Percentiles rank a stretch among this genome's conserved stretches.
phyloP scores from a whole-genome alignment of 2,888 invertebrate genomes.

The Glomeris marginata region DNA sequence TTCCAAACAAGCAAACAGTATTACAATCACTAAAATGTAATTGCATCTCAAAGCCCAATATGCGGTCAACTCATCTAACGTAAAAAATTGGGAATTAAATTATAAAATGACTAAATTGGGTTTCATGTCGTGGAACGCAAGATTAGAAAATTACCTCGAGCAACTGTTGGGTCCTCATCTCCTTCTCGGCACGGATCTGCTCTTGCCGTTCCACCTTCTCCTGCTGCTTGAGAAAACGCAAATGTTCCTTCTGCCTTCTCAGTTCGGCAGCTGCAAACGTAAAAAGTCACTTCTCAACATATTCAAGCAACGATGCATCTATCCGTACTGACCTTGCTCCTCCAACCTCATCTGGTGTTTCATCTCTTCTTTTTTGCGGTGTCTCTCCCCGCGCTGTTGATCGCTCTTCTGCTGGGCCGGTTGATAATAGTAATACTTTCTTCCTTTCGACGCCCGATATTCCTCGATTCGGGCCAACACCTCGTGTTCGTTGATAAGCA shows the following conservation, averaged over 20 bases:
- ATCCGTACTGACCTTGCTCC: conserved; percentile 24
- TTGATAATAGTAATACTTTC: conserved; percentile 14
- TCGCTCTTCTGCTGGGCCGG: neutral
- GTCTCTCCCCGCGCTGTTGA: neutral
- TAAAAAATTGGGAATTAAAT: too few species aligned
- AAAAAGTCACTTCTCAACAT: conserved; percentile 1
- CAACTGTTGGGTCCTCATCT: conserved; percentile 66
- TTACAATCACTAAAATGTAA: too few species aligned
- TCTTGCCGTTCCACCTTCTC: conserved; percentile 72
- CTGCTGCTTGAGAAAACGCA: conserved; percentile 48
- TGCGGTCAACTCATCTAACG: too few species aligned
- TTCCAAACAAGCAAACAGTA: too few species aligned
- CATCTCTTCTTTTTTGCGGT: conserved; percentile 22
- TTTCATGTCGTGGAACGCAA: too few species aligned
- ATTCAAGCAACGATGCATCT: neutral
- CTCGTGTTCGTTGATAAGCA: conserved; percentile 24
- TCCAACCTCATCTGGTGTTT: conserved; percentile 27
- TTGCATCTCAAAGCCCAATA: too few species aligned
- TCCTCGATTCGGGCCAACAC: conserved; percentile 20
- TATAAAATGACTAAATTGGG: too few species aligned
- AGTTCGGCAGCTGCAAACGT: conserved; percentile 24
- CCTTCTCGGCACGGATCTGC: conserved; percentile 58
- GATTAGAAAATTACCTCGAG: conserved; percentile 51
- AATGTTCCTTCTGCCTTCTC: conserved; percentile 26
- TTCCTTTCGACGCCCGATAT: conserved; percentile 21